Evolutionary conservation across 2,888 invertebrate genomes (phyloP), one percentile per base, ranked within the genome.

Genomic region (Pantelozetes paolii): DNA sequence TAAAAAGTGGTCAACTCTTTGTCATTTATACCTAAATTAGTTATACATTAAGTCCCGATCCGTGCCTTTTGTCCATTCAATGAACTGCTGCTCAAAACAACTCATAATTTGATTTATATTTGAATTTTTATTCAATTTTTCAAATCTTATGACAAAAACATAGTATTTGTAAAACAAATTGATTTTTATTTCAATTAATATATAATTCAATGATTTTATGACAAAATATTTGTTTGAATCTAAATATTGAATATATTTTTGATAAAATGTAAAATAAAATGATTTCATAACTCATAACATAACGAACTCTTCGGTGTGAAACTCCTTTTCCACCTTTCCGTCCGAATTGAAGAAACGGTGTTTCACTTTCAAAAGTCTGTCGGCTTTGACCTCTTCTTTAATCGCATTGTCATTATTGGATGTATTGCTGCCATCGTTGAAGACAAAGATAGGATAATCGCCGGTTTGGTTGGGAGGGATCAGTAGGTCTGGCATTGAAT

Each of bases 381-480:
- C 75, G 8, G 20, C 11, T 71, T 54, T 71, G 18, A 28, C 6
- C 18, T 45, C 28, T 23, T 42, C 72, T 1, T 20, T 57, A 15
- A 13, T 5, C 3, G 57, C 6, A 13, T 18, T 26, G 11, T 45
- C 36, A 28, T 18, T 45, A 57, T 57, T 23, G 1, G 54, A 42
- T 26, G 64, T 32, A 50, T 71, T 79, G 48, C 79, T 79, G 75
- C 91, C 91, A 79, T 89, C 87, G 77, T 88, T 87, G 80, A 92
- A 88, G 76, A 89, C 88, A 84, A 92, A 93, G 85, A 92, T 88
- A 40, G 93, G 92, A 83, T 92, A 92, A 80, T 90, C 89, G 76
- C 84, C 85, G 57, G 79, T 80, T 74, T 81, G 81, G 59, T 80
- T 80, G 2, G 80, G 79, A n/a, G 86, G 87, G 78, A 85, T 83